phyloP scores from a whole-genome alignment of 2,797 vertebrate species.

The Enteromius anoplus region DNA sequence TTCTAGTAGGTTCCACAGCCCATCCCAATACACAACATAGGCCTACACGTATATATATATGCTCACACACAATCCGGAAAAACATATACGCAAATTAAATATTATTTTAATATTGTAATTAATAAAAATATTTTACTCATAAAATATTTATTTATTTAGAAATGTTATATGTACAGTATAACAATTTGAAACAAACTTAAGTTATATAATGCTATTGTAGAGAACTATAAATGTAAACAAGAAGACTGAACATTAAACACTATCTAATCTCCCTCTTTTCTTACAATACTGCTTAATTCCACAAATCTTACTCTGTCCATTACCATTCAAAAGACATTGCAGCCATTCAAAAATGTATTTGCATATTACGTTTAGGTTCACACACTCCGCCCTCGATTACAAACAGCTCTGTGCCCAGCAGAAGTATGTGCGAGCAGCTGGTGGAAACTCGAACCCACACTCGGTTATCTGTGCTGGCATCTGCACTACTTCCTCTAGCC shows the following conservation, averaged over 20 bases:
- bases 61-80: too few relatives aligned
- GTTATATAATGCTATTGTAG: neutral
- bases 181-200: neutral
- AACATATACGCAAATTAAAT: too few relatives aligned
- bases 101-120: neutral
- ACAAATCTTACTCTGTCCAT: neutral
- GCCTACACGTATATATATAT: too few relatives aligned
- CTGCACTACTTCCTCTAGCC: constrained; percentile 53
- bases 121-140: too few relatives aligned
- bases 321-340: neutral
- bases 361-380: constrained; percentile 9
- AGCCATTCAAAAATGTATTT: neutral
- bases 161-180: neutral
- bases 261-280: neutral
- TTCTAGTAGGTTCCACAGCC: too few relatives aligned
- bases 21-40: too few relatives aligned
- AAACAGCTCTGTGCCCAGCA: constrained; percentile 16
- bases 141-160: too few relatives aligned
- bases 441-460: constrained; percentile 46
- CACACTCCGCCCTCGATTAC: constrained; percentile 30
- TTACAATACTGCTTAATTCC: neutral
- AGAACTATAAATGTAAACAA: neutral
- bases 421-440: constrained; percentile 53
- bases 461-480: constrained; percentile 56
- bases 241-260: neutral